These are phyloP conservation scores for Acleris literana DNA, from an alignment of 2,888 invertebrate species.

Conservation along the genomic window DNA sequence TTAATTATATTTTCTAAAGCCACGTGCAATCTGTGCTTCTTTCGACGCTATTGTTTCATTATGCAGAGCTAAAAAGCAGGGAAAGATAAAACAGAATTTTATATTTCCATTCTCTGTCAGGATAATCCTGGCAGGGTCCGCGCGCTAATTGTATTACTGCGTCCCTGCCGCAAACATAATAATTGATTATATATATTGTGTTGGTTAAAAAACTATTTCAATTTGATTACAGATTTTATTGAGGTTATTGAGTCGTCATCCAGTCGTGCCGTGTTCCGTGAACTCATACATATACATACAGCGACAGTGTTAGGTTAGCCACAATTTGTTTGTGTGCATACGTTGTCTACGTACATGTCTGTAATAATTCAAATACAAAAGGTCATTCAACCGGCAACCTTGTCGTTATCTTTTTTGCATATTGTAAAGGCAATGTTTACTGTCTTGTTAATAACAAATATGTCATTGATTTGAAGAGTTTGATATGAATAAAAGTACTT, in stretches of 20 bases:
- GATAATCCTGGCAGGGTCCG: slow-evolving; percentile 30
- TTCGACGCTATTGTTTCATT: slow-evolving; percentile 32
- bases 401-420: slow-evolving; percentile 51
- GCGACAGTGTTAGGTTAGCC: slow-evolving; percentile 30
- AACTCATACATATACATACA: slow-evolving; percentile 36
- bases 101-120: slow-evolving; percentile 33
- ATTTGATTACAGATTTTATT: slow-evolving; percentile 30
- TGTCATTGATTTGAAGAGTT: slow-evolving; percentile 25
- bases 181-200: slow-evolving; percentile 31
- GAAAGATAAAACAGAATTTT: slow-evolving; percentile 36
- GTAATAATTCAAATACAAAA: slow-evolving; percentile 42
- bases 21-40: slow-evolving; percentile 24
- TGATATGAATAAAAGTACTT: background rate
- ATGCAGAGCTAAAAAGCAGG: slow-evolving; percentile 34
- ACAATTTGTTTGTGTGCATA: slow-evolving; percentile 41
- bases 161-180: slow-evolving; percentile 21
- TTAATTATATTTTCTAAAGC: slow-evolving; percentile 9
- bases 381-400: slow-evolving; percentile 59
- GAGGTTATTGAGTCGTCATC: slow-evolving; percentile 40
- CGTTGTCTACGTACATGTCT: slow-evolving; percentile 41
- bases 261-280: slow-evolving; percentile 37
- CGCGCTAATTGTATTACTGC: slow-evolving; percentile 31
- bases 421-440: slow-evolving; percentile 43
- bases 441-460: slow-evolving; percentile 22
- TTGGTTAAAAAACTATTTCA: slow-evolving; percentile 26